Evolutionary conservation across 1,140 invertebrate genomes (phyloP), one percentile per base, ranked within the genome.

Genomic region (Heliconius eleuchia): DNA sequence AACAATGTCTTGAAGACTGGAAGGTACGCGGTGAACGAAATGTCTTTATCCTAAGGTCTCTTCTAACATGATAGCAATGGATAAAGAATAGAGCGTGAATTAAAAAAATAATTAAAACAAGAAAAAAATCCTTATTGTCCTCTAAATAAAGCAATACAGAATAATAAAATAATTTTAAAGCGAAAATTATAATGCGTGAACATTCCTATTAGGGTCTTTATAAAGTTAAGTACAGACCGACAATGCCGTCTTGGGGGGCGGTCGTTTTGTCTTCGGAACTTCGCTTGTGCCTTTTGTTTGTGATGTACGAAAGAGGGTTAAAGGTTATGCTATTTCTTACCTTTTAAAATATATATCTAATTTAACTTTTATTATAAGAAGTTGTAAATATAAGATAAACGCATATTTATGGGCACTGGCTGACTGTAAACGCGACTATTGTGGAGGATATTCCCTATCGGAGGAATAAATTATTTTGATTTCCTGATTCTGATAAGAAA

Each of bases 171-270:
- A 66, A 66, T 27, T 66, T 66, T 66, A 66, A 66, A 66, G 13
- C 23, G 60, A 13, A 66, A 66, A 66, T 66, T 66, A 66, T 66
- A 66, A 66, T 66, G 60, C 60, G 60, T 30, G 60, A 66, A 66
- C 60, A 30, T 66, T 66, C 27, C 27, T 66, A 66, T 66, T 66
- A 66, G 60, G 60, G 60, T 66, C 60, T 66, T 66, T 66, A 66
- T 66, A 66, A 30, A 66, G 60, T 66, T 66, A 66, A 66, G 60
- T 66, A 66, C 60, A 66, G 60, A 66, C 60, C 60, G 60, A 66
- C 60, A 66, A 66, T 66, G 27, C 60, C 60, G 60, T 66, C 60
- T 66, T 66, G 60, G 60, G 60, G 60, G 60, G 60, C 60, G 60
- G 27, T 66, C 60, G 60, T 66, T 66, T 66, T 66, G 60, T 66